These are phyloP conservation scores for Luehdorfia chinensis DNA, from an alignment of 1,140 invertebrate genomes.

Conservation along the genomic window DNA sequence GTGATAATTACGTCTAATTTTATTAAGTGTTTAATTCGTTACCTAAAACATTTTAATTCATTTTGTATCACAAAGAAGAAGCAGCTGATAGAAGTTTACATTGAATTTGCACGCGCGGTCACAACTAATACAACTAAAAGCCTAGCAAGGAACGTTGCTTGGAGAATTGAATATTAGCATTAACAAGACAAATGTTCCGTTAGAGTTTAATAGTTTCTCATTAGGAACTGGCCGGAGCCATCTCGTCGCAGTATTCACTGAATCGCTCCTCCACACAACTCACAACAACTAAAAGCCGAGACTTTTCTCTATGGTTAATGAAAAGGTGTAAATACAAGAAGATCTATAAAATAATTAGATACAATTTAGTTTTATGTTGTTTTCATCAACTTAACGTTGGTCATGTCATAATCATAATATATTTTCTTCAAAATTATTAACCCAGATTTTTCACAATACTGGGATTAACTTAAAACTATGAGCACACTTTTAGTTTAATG, in stretches of 20 bases:
- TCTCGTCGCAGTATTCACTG: conserved; percentile 34
- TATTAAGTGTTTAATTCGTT: too few species aligned
- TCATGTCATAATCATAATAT: too few species aligned
- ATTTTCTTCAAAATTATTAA: too few species aligned
- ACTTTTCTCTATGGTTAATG: conserved; percentile 10
- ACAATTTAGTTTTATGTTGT: too few species aligned
- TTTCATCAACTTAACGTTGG: too few species aligned
- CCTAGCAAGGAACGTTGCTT: conserved; percentile 30
- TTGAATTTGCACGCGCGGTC: conserved; percentile 11
- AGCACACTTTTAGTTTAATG: too few species aligned
- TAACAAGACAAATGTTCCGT: conserved; percentile 54
- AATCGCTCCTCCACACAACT: conserved; percentile 29
- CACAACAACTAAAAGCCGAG: conserved; percentile 25
- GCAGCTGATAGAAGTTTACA: background rate
- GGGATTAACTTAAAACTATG: too few species aligned
- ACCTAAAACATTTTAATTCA: too few species aligned
- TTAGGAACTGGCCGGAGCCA: conserved; percentile 36
- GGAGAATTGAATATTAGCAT: conserved; percentile 53
- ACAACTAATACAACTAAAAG: conserved; percentile 24
- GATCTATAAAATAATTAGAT: too few species aligned
- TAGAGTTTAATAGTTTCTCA: conserved; percentile 58
- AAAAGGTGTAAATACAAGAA: too few species aligned
- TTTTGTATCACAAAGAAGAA: background rate
- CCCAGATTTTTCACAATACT: too few species aligned
- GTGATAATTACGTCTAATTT: too few species aligned